Conservation (phyloP, 2,113 vertebrate species). For the Vimba vimba region DNA sequence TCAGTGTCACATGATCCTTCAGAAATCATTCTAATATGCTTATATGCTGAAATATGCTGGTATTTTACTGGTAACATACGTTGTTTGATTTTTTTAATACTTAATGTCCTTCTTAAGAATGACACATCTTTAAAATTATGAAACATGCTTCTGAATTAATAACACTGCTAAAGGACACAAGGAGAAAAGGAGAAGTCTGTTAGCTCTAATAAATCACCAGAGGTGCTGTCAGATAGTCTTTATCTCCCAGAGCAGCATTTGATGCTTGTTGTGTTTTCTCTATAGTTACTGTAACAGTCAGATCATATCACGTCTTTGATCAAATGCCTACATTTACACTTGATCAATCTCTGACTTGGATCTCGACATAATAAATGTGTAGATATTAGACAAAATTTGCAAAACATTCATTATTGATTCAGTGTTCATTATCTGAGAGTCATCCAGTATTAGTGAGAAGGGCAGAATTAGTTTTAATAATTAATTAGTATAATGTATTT, state of each 20-base stretch:
- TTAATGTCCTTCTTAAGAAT: background rate
- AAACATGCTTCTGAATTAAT: background rate
- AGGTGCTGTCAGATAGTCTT: background rate
- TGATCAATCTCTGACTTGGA: background rate
- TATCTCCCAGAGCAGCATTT: background rate
- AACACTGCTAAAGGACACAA: background rate
- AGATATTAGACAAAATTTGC: background rate
- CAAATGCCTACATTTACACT: background rate
- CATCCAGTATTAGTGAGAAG: background rate
- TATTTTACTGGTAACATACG: background rate
- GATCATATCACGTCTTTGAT: slow-evolving; percentile 2
- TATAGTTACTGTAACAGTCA: background rate
- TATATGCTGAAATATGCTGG: background rate
- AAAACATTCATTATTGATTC: background rate
- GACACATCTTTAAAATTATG: background rate
- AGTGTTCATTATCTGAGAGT: background rate
- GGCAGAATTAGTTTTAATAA: background rate
- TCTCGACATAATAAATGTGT: background rate
- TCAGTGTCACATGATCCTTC: too few species aligned
- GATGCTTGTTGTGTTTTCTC: background rate
- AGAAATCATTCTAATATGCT: too few species aligned
- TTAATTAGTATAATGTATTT: background rate
- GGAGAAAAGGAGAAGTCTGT: background rate
- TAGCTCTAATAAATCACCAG: slow-evolving; percentile 3
- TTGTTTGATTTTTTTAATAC: background rate